These are phyloP conservation scores for Clarias gariepinus DNA, from an alignment of 2,113 vertebrate species.

Conservation along the genomic window DNA sequence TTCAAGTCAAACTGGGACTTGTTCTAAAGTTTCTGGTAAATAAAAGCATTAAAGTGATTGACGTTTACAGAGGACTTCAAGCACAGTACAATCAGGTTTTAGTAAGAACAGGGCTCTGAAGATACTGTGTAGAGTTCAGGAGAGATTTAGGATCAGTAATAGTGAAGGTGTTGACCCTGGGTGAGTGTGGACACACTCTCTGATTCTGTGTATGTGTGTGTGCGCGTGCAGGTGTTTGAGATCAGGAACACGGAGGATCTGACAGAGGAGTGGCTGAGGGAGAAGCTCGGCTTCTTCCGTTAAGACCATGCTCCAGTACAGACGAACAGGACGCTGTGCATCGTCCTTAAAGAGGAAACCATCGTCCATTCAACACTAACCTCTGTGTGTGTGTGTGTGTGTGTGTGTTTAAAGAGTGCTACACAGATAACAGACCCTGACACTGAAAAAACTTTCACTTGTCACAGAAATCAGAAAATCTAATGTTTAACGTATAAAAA, in stretches of 20 bases:
- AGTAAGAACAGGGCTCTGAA: background rate
- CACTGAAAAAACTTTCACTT: background rate
- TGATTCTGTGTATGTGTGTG: background rate
- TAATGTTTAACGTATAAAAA: background rate
- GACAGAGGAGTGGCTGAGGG: conserved; percentile 94
- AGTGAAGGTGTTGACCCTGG: background rate
- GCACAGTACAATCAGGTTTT: background rate
- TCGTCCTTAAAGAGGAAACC: conserved; percentile 53
- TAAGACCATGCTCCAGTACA: conserved; percentile 61
- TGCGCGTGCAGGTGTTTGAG: conserved; percentile 88
- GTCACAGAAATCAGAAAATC: background rate
- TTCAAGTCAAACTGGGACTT: too few species aligned
- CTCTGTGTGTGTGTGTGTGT: conserved; percentile 31
- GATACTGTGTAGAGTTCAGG: background rate
- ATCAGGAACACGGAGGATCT: conserved; percentile 97
- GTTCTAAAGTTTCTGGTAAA: too few species aligned
- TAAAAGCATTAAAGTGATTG: too few species aligned
- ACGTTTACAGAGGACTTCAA: too few species aligned
- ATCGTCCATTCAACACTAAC: conserved; percentile 50
- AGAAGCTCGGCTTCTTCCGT: conserved; percentile 94
- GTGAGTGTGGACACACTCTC: background rate
- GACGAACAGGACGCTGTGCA: conserved; percentile 55
- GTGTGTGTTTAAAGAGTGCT: background rate
- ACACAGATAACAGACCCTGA: background rate
- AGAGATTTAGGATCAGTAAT: background rate